Evolutionary conservation across 2,797 vertebrate genomes (phyloP).

Genomic region (Cyprinodon diabolis): DNA sequence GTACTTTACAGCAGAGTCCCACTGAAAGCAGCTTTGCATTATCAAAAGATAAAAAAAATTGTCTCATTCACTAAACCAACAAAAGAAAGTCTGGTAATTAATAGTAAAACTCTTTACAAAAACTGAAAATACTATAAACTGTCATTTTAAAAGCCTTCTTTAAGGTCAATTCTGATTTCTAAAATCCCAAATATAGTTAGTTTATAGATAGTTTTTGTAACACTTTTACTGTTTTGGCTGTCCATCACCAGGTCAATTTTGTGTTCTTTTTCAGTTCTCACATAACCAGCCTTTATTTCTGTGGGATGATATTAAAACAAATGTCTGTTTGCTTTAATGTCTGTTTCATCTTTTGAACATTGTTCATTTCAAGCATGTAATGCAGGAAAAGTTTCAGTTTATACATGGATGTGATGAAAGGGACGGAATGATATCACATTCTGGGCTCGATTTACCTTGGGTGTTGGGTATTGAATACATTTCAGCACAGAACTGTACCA

Average conservation of each 20-base stretch:
- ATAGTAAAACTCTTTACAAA: not conserved
- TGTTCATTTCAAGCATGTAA: not conserved
- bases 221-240: no score
- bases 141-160: not conserved
- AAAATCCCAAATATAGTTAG: not conserved
- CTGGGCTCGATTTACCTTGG: not conserved
- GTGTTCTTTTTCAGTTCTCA: not conserved
- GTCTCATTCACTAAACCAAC: not conserved
- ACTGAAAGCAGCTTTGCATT: not conserved
- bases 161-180: not conserved
- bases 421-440: not conserved
- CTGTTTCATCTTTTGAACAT: no score
- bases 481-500: not conserved
- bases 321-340: not conserved
- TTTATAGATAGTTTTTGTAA: no score
- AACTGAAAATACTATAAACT: not conserved
- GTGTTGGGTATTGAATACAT: not conserved
- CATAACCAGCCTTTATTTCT: not conserved
- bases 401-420: not conserved
- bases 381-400: not conserved
- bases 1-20: not conserved
- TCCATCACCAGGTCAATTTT: not conserved
- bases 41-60: no score
- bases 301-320: not conserved
- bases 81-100: not conserved